Conservation (phyloP, 2,888 invertebrate genomes). For the Nemotelus nigrinus region DNA sequence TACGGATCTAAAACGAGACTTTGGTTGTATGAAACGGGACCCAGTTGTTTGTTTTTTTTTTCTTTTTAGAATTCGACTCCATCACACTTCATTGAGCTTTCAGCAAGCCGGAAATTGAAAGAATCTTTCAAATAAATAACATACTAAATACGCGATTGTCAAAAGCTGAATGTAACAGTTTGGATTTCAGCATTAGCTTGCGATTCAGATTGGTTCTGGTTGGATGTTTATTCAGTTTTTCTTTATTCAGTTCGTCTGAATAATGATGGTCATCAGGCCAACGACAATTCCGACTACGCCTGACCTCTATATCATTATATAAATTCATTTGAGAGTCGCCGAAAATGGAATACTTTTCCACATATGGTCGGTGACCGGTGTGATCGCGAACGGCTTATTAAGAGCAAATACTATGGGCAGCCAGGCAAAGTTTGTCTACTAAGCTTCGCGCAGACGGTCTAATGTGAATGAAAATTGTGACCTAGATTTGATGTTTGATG, state of each 20-base stretch:
- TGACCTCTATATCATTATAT: slow-evolving; percentile 12
- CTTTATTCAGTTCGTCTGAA: background rate
- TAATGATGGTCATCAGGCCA: background rate
- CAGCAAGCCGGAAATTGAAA: slow-evolving; percentile 10
- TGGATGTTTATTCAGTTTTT: background rate
- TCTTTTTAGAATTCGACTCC: background rate
- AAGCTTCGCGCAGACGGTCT: too few species aligned
- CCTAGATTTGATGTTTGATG: too few species aligned
- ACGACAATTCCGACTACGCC: too few species aligned
- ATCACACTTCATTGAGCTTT: slow-evolving; percentile 1
- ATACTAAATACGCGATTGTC: background rate
- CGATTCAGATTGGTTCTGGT: background rate
- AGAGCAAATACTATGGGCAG: too few species aligned
- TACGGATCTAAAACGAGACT: background rate
- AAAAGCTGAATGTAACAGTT: background rate
- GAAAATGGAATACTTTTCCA: slow-evolving; percentile 5
- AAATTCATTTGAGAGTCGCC: background rate
- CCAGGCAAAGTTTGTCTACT: too few species aligned
- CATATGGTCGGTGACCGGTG: background rate
- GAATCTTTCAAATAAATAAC: background rate
- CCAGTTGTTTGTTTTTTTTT: background rate
- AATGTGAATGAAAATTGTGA: too few species aligned
- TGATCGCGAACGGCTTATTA: too few species aligned
- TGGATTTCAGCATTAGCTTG: background rate
- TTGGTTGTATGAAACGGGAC: background rate